phyloP scores from a whole-genome alignment of 2,797 vertebrate genomes.

The Sebastolobus alascanus region DNA sequence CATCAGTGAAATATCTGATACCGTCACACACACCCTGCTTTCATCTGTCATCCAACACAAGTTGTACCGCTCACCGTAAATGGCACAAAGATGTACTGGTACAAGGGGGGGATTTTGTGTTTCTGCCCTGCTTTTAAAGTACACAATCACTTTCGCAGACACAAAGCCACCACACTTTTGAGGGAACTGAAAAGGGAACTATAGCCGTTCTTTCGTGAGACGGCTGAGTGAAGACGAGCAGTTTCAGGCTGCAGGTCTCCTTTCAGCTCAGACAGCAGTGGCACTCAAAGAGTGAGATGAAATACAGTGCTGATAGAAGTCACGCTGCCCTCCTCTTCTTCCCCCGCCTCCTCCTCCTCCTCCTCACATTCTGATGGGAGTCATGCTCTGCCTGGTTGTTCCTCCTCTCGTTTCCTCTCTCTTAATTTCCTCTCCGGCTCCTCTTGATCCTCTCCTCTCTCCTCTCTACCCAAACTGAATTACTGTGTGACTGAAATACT shows the following conservation, averaged over 20 bases:
- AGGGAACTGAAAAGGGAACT: background rate
- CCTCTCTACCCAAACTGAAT: background rate
- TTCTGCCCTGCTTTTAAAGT: constrained; percentile 37
- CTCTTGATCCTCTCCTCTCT: constrained; percentile 4
- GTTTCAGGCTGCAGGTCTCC: constrained; percentile 29
- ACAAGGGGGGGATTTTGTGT: constrained; percentile 20
- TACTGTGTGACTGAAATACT: constrained; percentile 16
- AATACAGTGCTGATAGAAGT: constrained; percentile 52
- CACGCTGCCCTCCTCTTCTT: constrained; percentile 46
- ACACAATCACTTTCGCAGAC: constrained; percentile 46
- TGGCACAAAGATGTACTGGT: constrained; percentile 37
- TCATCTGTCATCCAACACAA: constrained; percentile 58
- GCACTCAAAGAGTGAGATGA: constrained; percentile 42
- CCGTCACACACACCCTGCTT: constrained; percentile 39
- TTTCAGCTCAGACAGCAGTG: constrained; percentile 36
- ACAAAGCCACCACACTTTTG: constrained; percentile 10
- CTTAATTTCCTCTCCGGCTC: background rate
- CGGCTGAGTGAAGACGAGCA: constrained; percentile 31
- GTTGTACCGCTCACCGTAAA: constrained; percentile 47
- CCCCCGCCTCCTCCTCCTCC: background rate
- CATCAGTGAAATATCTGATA: constrained; percentile 51
- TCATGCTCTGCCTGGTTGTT: constrained; percentile 37
- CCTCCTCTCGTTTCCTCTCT: background rate
- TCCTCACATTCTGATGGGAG: constrained; percentile 57
- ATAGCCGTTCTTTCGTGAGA: constrained; percentile 19